Percentiles rank a stretch among this genome's conserved stretches.
Conservation (phyloP, 2,113 vertebrate genomes). For the Trematocara zebra region DNA sequence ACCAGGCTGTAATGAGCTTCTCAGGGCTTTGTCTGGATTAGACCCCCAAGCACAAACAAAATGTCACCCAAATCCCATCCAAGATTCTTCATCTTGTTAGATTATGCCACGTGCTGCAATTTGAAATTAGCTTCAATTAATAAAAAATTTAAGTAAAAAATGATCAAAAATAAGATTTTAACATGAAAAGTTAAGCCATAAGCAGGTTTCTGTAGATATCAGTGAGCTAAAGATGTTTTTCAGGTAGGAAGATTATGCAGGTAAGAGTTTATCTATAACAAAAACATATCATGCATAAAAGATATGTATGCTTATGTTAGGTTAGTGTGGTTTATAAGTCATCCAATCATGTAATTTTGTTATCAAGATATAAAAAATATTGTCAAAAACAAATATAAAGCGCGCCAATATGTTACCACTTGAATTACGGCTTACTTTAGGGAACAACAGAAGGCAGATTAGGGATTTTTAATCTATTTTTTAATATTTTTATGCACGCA, state of each 20-base stretch:
- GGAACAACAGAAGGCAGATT: not conserved
- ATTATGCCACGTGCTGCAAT: conserved; percentile 2
- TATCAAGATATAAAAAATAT: not conserved
- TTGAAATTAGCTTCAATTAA: conserved; percentile 3
- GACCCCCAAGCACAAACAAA: conserved; percentile 51
- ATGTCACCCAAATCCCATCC: conserved; percentile 47
- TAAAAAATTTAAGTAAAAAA: not conserved
- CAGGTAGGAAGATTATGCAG: not conserved
- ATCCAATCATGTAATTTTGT: not conserved
- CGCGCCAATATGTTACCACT: not conserved
- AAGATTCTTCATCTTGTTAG: conserved; percentile 54
- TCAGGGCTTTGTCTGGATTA: conserved; percentile 70
- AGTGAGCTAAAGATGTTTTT: not conserved
- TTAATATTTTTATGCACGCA: not conserved
- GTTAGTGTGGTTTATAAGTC: not conserved
- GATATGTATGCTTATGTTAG: not conserved
- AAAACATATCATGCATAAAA: not conserved
- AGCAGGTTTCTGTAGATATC: not conserved
- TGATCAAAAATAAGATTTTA: not conserved
- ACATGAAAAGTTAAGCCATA: not conserved
- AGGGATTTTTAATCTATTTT: not conserved
- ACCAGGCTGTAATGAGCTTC: conserved; percentile 70
- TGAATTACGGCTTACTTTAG: not conserved
- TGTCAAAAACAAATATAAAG: not conserved
- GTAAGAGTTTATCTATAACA: not conserved